phyloP scores from a whole-genome alignment of 2,888 invertebrate species.

The Oegoconia quadripuncta region DNA sequence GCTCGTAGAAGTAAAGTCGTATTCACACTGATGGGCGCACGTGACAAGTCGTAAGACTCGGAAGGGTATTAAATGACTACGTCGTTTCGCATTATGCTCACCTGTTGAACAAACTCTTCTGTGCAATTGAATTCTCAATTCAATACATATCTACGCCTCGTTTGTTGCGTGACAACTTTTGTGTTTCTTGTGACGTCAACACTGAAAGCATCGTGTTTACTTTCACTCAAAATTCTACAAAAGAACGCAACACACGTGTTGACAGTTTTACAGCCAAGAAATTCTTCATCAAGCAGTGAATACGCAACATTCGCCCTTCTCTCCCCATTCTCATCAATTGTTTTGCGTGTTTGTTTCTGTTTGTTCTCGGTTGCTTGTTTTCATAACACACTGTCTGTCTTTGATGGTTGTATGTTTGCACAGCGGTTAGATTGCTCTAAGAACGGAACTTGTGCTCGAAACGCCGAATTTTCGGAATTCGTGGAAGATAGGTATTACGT shows the following conservation, averaged over 20 bases:
- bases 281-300: constrained; percentile 54
- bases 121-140: constrained; percentile 15
- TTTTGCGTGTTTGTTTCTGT: constrained; percentile 71
- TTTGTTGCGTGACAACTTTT: constrained; percentile 12
- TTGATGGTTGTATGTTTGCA: constrained; percentile 67
- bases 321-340: constrained; percentile 67
- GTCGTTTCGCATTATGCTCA: constrained; percentile 14
- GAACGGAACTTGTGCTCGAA: constrained; percentile 36
- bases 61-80: constrained; percentile 11
- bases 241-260: constrained; percentile 33
- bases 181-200: constrained; percentile 5
- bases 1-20: constrained; percentile 4
- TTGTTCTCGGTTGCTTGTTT: constrained; percentile 72
- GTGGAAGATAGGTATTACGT: constrained; percentile 3
- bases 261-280: constrained; percentile 47
- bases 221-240: constrained; percentile 31
- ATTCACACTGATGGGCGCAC: constrained; percentile 3
- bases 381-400: constrained; percentile 74
- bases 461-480: constrained; percentile 34
- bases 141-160: constrained; percentile 8
- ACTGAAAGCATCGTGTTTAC: constrained; percentile 28
- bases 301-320: constrained; percentile 38
- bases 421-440: constrained; percentile 55
- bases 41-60: constrained; percentile 8
- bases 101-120: constrained; percentile 16